phyloP scores from a whole-genome alignment of 2,888 invertebrate species.

The Diadegma fenestrale region DNA sequence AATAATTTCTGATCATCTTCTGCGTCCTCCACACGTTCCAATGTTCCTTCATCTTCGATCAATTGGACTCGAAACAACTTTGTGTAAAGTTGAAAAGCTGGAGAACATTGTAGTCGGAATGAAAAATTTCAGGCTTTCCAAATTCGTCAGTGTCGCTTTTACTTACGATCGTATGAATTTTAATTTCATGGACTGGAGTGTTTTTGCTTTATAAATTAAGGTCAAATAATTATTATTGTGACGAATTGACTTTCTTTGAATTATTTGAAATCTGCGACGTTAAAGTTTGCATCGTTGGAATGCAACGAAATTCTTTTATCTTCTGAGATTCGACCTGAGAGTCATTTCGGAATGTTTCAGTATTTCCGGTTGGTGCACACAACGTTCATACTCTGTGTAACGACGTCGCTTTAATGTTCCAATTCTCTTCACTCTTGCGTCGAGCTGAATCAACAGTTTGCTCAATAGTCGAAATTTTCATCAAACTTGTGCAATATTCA shows the following conservation, averaged over 20 bases:
- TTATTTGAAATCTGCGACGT: too few species aligned
- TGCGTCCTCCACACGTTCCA: not conserved
- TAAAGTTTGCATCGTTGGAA: too few species aligned
- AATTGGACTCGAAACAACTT: not conserved
- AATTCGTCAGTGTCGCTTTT: not conserved
- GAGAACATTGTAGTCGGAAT: not conserved
- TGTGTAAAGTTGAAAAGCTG: not conserved
- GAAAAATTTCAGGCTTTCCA: not conserved
- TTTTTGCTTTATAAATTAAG: too few species aligned
- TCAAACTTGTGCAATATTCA: not conserved
- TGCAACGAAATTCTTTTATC: too few species aligned
- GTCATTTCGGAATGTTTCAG: slow-evolving; percentile 64
- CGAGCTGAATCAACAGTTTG: not conserved
- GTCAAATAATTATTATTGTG: too few species aligned
- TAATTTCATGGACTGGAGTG: too few species aligned
- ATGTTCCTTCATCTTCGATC: not conserved
- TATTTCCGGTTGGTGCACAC: slow-evolving; percentile 58
- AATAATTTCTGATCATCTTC: slow-evolving; percentile 55
- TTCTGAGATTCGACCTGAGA: too few species aligned
- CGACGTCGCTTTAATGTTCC: not conserved
- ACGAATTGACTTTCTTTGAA: too few species aligned
- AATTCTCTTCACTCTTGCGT: not conserved
- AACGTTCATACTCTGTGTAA: not conserved
- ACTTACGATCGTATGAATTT: too few species aligned
- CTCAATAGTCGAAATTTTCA: not conserved